Conservation (phyloP, 2,888 invertebrate species). For the Drosophila rubida region DNA sequence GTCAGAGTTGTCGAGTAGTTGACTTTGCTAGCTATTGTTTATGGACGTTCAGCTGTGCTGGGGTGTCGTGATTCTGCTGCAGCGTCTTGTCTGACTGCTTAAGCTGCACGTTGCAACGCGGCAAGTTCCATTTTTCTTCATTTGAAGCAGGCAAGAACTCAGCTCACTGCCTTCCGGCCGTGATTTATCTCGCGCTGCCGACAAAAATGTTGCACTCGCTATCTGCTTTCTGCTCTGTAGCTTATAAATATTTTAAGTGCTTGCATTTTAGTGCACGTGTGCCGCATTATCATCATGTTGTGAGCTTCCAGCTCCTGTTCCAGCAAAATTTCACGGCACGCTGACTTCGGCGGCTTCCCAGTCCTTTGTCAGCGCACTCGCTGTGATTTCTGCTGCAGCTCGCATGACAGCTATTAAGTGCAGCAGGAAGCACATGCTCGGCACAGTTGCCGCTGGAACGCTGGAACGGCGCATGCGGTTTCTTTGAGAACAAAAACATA, state of each 20-base stretch:
- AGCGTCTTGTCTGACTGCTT: constrained; percentile 33
- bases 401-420: constrained; percentile 47
- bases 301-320: constrained; percentile 36
- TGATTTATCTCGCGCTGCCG: constrained; percentile 69
- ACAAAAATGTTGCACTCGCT: constrained; percentile 50
- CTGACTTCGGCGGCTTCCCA: constrained; percentile 10
- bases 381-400: constrained; percentile 44
- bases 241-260: constrained; percentile 80
- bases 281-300: constrained; percentile 71
- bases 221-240: constrained; percentile 38
- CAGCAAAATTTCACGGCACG: constrained; percentile 45
- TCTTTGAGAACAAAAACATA: background rate
- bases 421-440: constrained; percentile 17
- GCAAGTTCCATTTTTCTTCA: constrained; percentile 71
- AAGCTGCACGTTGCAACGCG: constrained; percentile 39
- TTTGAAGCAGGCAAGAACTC: constrained; percentile 54
- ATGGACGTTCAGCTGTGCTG: constrained; percentile 41
- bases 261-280: constrained; percentile 79
- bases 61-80: constrained; percentile 40
- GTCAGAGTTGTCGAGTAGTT: constrained; percentile 27
- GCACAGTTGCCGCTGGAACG: constrained; percentile 1
- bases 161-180: constrained; percentile 43
- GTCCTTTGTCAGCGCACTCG: constrained; percentile 47
- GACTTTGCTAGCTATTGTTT: constrained; percentile 48
- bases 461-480: background rate